Percentiles rank a stretch among this genome's conserved stretches.
phyloP scores from a whole-genome alignment of 2,888 invertebrate species.

The Crioceris asparagi region DNA sequence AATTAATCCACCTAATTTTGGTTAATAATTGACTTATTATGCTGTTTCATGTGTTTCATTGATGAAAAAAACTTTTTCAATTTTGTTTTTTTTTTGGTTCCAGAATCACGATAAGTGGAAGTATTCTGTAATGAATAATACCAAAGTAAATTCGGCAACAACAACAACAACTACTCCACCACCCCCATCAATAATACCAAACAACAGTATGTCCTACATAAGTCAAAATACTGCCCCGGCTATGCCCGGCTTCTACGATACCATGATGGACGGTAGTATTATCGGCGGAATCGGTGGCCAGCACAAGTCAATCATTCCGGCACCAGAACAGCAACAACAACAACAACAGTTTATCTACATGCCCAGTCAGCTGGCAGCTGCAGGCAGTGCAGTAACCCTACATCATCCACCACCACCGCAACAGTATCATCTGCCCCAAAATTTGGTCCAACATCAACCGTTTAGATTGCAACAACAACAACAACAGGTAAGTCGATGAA shows the following conservation, averaged over 20 bases:
- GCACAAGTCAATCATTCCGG: no score
- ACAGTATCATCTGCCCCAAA: slow-evolving; percentile 10
- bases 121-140: no score
- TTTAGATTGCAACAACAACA: no score
- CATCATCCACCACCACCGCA: slow-evolving; percentile 29
- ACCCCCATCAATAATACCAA: no score
- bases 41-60: no score
- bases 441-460: not conserved
- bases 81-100: slow-evolving; percentile 24
- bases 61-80: not conserved
- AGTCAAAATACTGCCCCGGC: no score
- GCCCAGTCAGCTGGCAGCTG: slow-evolving; percentile 35
- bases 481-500: slow-evolving; percentile 11
- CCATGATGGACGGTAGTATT: no score
- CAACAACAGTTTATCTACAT: slow-evolving; percentile 56
- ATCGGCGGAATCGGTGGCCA: no score
- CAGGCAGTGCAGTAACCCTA: slow-evolving; percentile 29
- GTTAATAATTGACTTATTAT: not conserved
- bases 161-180: slow-evolving; percentile 25
- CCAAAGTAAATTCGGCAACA: slow-evolving; percentile 43
- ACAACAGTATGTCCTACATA: slow-evolving; percentile 21
- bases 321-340: no score
- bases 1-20: not conserved
- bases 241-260: no score
- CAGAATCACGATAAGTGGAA: slow-evolving; percentile 84